These are phyloP conservation scores for Ophioderma brevispina DNA, from an alignment of 35 echinoderm and acorn worm species.

Conservation along the genomic window DNA sequence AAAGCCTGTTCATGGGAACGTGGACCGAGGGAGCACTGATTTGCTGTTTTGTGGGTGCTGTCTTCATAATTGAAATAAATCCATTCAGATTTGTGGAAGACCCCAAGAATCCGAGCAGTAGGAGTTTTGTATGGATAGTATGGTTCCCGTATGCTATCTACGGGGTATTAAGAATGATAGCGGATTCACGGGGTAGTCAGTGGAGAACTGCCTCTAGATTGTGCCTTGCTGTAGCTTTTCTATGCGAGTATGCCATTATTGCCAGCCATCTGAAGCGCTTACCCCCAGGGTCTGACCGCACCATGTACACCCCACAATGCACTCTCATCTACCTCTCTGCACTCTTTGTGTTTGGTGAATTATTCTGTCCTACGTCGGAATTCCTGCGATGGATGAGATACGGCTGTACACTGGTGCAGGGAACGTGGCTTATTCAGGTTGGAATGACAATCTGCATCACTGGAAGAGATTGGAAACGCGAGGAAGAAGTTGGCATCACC, in stretches of 20 bases:
- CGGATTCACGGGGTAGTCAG: conserved; percentile 21
- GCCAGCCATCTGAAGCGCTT: conserved; percentile 53
- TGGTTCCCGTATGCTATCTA: conserved; percentile 71
- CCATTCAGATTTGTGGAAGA: conserved; percentile 24
- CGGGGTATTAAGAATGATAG: conserved; percentile 49
- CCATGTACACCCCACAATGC: conserved; percentile 81
- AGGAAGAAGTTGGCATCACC: conserved; percentile 73
- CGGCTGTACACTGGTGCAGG: conserved; percentile 70
- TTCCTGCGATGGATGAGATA: conserved; percentile 60
- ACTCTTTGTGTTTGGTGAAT: conserved; percentile 58
- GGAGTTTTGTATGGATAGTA: conserved; percentile 54
- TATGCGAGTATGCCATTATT: conserved; percentile 73
- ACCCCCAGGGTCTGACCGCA: conserved; percentile 57
- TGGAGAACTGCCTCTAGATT: conserved; percentile 47
- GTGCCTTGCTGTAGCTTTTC: conserved; percentile 69
- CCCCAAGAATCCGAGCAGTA: conserved; percentile 27
- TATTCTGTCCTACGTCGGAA: conserved; percentile 55
- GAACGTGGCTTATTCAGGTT: conserved; percentile 76
- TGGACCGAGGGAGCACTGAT: conserved; percentile 59
- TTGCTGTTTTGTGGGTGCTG: conserved; percentile 26
- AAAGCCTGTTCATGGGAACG: conserved; percentile 51
- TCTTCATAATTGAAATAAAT: conserved; percentile 53
- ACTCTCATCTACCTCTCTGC: conserved; percentile 66
- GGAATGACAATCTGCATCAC: conserved; percentile 85
- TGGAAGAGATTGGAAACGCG: conserved; percentile 74